Base-by-base conservation (phyloP, 1,140 invertebrate species). In the Patella vulgata region DNA sequence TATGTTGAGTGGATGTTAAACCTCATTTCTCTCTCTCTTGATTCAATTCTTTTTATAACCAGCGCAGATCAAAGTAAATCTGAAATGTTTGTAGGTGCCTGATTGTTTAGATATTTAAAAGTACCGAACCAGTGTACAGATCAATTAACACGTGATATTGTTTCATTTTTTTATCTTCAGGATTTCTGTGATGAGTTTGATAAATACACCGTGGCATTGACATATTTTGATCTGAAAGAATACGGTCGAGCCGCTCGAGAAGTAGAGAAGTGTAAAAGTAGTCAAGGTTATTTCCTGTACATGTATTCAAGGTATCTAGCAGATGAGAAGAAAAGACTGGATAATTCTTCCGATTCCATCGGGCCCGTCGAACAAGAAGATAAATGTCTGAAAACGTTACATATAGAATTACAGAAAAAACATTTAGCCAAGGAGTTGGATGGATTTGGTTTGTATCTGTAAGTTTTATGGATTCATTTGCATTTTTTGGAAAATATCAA, bases 201-300 rank as follows among this genome's bases (percentile, higher is more conserved):
- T 65, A 78, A 87, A 9, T 97, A 94, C 77, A 87, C 88, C 28
- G 78, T 96, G 58, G 92, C 93, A 0, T 95, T 94, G 82, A 91
- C 90, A 71, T 96, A 95, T 78, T 97, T 96, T 82, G 94, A 97
- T 85, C 85, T 92, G 17, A 91, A 93, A 74, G 95, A 98, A 83
- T 98, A 95, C 83, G 92, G 95, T 71, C 88, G 95, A 78, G 93
- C 93, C 63, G 92, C 94, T 0, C 91, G 91, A 86, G 94, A 95
- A 74, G 86, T 93, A 12, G 88, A 91, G 71, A 87, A 90, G 36
- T 92, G 90, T 69, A 85, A 80, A 54, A 88, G 86, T 78, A 78
- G 88, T n/a, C 89, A 91, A 83, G 79, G 87, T 12, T 86, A 87
- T 70, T 97, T 97, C 82, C 80, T 97, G 1, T 88, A 94, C 79